phyloP scores from a whole-genome alignment of 2,797 vertebrate genomes.

The Phalloptychus januarius region DNA sequence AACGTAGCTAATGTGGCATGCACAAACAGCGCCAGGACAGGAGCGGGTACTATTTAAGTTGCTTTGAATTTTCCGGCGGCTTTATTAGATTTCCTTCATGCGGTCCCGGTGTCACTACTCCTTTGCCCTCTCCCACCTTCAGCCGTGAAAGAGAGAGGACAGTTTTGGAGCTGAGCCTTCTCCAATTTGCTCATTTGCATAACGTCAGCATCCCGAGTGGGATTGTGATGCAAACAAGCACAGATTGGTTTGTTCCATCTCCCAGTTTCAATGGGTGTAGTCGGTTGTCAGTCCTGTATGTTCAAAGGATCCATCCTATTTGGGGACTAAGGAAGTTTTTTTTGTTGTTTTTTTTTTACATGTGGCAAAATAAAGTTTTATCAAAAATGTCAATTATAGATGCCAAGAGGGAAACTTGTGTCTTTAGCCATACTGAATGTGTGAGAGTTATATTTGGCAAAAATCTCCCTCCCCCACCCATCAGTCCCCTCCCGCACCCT shows the following conservation, averaged over 20 bases:
- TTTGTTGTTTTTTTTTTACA: conserved; percentile 18
- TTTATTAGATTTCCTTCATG: conserved; percentile 53
- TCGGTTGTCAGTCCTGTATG: conserved; percentile 38
- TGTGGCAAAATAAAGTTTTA: conserved; percentile 19
- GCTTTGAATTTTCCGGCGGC: conserved; percentile 50
- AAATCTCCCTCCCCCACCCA: no score
- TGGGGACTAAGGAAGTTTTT: conserved; percentile 5
- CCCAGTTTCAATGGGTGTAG: conserved; percentile 60
- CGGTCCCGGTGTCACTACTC: conserved; percentile 68
- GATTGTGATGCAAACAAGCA: conserved; percentile 83
- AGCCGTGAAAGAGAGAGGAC: conserved; percentile 67
- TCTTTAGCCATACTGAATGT: background rate
- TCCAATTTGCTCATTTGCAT: conserved; percentile 80
- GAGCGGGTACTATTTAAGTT: conserved; percentile 33
- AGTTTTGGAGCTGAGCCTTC: conserved; percentile 70
- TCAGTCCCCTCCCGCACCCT: background rate
- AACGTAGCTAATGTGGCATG: conserved; percentile 15
- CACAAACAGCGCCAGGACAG: conserved; percentile 7
- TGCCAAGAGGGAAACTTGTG: conserved; percentile 19
- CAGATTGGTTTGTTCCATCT: conserved; percentile 71
- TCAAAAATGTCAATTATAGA: conserved; percentile 7
- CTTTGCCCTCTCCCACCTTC: conserved; percentile 64
- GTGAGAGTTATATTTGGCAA: conserved; percentile 10
- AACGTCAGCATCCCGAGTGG: conserved; percentile 77
- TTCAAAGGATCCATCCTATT: conserved; percentile 40